Base-by-base conservation (phyloP, 2,797 vertebrate species). In the Oreochromis grahami region DNA sequence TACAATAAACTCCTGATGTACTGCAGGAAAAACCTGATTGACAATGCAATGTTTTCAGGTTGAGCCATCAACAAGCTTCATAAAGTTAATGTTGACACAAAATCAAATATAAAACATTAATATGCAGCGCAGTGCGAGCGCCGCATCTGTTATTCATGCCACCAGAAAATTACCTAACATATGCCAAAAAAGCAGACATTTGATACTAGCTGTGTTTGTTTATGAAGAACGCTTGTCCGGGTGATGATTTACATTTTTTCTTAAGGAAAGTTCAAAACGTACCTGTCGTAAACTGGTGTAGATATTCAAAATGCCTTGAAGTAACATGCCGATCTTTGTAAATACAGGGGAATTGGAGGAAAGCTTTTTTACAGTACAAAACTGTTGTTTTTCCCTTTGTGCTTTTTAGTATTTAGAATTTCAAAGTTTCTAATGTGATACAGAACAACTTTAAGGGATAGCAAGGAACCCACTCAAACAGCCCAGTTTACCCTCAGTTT, bases 211-310 rank as follows among this genome's bases (percentile, higher is more conserved):
- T 70, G 13, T 70, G 65, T 70, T 26, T 70, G 65, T 45, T 45
- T 26, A 45, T 10, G 38, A 70, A 4, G 21, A 0, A 4, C 13
- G 0, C 21, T 10, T 1, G 29, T 5, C 9, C 32, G 2, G 36
- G 3, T 43, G 38, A 45, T 2, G 65, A 11, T 17, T 24, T 43
- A 1, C 63, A 36, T 19, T 2, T 24, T 26, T 26, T 17, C 41
- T 45, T 9, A 70, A 70, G 65, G 21, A 70, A 26, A 70, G 38
- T 26, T 26, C 65, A 45, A 45, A 70, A 26, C n/a, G 19, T 8
- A 19, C 38, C 5, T 68, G 63, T 3, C 3, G 5, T 7, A 6
- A 24, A 43, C 43, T 26, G 38, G 14, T 26, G 38, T 43, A 43
- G 21, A 43, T 68, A 26, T 68, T 68, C 63, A 43, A 24, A 68